These are phyloP conservation scores for Diarsia mendica DNA, from an alignment of 2,888 invertebrate genomes.

Conservation along the genomic window DNA sequence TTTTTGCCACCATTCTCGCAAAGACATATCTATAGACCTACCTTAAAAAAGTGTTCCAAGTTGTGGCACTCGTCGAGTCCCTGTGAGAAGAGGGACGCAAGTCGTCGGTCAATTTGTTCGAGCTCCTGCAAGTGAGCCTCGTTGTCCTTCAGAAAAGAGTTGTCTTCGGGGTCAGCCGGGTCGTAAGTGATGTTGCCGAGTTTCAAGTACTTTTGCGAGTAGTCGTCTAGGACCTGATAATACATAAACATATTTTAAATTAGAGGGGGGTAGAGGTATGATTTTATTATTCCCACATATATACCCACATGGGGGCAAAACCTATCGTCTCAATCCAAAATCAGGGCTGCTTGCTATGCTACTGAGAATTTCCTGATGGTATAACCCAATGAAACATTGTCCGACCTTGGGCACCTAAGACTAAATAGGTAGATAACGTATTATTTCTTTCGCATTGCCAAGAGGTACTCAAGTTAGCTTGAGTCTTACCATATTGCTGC, in stretches of 20 bases:
- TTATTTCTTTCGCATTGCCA: not conserved
- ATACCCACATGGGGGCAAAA: not conserved
- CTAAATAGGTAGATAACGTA: not conserved
- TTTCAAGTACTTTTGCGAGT: constrained; percentile 76
- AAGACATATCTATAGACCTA: constrained; percentile 53
- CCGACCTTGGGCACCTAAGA: not conserved
- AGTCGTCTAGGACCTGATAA: constrained; percentile 82
- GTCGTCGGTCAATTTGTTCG: constrained; percentile 93
- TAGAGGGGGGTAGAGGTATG: not conserved
- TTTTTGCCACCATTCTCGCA: not conserved
- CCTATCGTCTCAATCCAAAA: not conserved
- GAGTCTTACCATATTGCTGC: too few relatives aligned
- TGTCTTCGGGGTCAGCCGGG: constrained; percentile 93
- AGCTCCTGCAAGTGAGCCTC: constrained; percentile 91
- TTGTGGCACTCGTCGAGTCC: constrained; percentile 94
- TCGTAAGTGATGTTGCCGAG: constrained; percentile 92
- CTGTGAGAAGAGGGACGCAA: constrained; percentile 95
- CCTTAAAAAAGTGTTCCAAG: constrained; percentile 86
- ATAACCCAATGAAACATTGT: not conserved
- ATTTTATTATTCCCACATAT: not conserved
- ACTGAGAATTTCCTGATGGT: not conserved
- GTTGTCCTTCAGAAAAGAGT: constrained; percentile 92
- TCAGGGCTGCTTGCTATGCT: not conserved
- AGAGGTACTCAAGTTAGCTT: not conserved
- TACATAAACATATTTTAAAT: not conserved